Evolutionary conservation across 2,113 vertebrate species (phyloP).

Genomic region (Gopherus evgoodei): DNA sequence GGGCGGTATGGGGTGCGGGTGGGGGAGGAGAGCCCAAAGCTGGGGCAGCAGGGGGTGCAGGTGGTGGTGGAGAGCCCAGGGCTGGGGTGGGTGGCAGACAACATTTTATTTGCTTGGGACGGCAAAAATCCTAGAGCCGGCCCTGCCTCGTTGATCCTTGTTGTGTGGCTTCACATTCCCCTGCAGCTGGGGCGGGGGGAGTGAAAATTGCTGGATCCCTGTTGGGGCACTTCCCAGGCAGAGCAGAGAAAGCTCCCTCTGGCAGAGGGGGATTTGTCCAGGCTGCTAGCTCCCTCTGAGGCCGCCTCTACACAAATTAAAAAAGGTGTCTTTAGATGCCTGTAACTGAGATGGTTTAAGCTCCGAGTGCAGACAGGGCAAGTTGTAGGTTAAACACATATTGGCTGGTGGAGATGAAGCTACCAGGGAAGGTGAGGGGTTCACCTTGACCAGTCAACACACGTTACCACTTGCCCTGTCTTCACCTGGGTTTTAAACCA

Average conservation of each 20-base stretch:
- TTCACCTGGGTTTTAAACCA: not conserved
- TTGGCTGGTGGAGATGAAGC: not conserved
- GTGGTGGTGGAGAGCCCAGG: no score
- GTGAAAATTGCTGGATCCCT: not conserved
- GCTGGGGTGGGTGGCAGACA: no score
- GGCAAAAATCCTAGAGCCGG: no score
- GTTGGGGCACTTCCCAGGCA: not conserved
- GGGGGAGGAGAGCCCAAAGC: no score
- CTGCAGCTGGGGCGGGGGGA: not conserved
- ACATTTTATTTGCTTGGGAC: no score
- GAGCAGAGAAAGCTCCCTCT: not conserved
- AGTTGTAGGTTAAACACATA: not conserved
- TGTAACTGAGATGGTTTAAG: not conserved
- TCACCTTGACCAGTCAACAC: not conserved
- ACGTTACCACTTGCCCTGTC: not conserved
- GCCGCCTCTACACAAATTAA: no score
- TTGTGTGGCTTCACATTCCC: no score
- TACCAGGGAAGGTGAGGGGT: not conserved
- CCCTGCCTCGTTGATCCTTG: no score
- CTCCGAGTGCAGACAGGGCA: not conserved
- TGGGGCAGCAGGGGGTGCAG: no score
- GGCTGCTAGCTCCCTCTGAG: no score
- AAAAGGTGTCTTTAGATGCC: not conserved
- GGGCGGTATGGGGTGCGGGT: no score
- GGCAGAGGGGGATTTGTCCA: not conserved